These are phyloP conservation scores for Tricholauxania praeusta DNA, from an alignment of 2,888 invertebrate genomes.

Conservation along the genomic window DNA sequence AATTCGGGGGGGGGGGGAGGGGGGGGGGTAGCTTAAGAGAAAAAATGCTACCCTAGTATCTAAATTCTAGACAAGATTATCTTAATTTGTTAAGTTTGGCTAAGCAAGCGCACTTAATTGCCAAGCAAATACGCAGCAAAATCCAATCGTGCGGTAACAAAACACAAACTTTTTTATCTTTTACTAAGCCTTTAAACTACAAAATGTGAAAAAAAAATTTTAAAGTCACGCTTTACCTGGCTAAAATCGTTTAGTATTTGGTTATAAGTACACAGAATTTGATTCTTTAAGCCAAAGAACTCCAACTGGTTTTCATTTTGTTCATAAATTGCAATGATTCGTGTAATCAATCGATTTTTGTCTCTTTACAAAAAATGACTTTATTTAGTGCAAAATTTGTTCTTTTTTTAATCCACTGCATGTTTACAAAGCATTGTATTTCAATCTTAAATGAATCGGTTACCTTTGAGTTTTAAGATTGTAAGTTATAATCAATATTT, in stretches of 20 bases:
- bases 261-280: no score
- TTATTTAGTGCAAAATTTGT: neutral
- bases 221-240: slow-evolving; percentile 2
- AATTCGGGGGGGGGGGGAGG: neutral
- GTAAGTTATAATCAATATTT: neutral
- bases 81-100: slow-evolving; percentile 12
- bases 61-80: neutral
- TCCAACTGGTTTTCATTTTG: no score
- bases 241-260: no score
- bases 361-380: neutral
- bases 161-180: no score
- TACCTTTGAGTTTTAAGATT: neutral
- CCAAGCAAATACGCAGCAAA: neutral
- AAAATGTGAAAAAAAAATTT: neutral
- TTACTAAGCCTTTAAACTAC: neutral
- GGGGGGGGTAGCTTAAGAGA: neutral
- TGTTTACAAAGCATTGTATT: neutral
- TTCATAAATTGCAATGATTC: neutral
- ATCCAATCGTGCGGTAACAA: neutral
- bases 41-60: neutral
- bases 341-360: neutral
- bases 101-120: slow-evolving; percentile 14
- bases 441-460: neutral
- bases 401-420: neutral
- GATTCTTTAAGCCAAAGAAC: no score